Base-by-base conservation (phyloP, 2,888 invertebrate genomes). In the Herminia tarsipennalis region DNA sequence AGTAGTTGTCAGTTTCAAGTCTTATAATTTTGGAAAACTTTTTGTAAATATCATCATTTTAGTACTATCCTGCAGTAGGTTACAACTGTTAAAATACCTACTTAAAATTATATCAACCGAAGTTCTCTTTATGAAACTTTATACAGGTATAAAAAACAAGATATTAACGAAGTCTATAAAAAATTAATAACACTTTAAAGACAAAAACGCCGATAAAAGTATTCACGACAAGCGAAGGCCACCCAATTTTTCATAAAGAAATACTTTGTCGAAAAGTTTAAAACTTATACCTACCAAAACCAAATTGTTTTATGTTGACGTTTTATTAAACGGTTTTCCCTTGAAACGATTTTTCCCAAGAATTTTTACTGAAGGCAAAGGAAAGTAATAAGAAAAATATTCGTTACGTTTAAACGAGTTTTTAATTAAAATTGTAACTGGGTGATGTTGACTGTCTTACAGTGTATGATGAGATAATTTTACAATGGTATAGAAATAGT, bases 381-480 rank as follows among this genome's bases (percentile, higher is more conserved):
- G 20, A 29, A 8, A 24, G 13, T 1, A 21, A 14, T 12, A 39
- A 24, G 16, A 25, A 21, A 18, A 24, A 25, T 13, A 16, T 36
- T 38, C 9, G 14, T 17, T 3, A 17, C n/a, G 25, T 32, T 8
- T 36, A 24, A n/a, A n/a, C n/a, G n/a, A n/a, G 29, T 35, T 44
- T 54, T 63, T 54, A 67, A 63, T 63, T 63, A 63, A 63, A 54
- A 28, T 8, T 12, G 34, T 37, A 35, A 40, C 32, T 37, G 30
- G 40, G 32, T 8, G 18, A 18, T 13, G 9, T 34, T 36, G 38
- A 35, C 33, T 51, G 33, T 16, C 42, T 24, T 36, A 8, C 21
- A 45, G 34, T 48, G 40, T 46, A 46, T 22, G 21, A 32, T 21
- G 21, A n/a, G n/a, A n/a, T n/a, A n/a, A n/a, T n/a, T n/a, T n/a